A percentile compares a stretch with the other conserved stretches of the same genome.
These are phyloP conservation scores for Sphaerolaimus hirsutus DNA, from an alignment of 2,888 invertebrate species.

Conservation along the genomic window DNA sequence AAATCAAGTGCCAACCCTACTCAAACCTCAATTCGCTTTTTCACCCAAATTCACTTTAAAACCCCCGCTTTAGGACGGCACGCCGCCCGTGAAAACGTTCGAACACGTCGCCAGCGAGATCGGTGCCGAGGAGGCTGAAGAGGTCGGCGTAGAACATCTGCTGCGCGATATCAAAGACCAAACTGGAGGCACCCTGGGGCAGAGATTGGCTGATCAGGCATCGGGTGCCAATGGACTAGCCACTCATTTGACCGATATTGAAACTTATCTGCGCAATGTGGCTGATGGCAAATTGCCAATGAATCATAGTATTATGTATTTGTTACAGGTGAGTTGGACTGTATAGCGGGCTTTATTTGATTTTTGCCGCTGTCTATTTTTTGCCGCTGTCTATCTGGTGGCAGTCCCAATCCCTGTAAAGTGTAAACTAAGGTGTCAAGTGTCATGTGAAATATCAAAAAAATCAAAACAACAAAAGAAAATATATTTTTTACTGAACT, in stretches of 20 bases:
- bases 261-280: slow-evolving; percentile 57
- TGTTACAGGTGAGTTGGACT: slow-evolving; percentile 35
- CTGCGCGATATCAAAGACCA: slow-evolving; percentile 54
- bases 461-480: too few relatives aligned
- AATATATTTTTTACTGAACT: too few relatives aligned
- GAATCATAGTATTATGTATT: slow-evolving; percentile 93
- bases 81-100: slow-evolving; percentile 91
- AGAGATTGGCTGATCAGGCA: slow-evolving; percentile 82
- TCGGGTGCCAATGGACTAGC: slow-evolving; percentile 79
- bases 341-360: too few relatives aligned
- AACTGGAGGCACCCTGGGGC: slow-evolving; percentile 83
- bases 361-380: too few relatives aligned
- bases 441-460: too few relatives aligned
- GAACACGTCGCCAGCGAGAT: slow-evolving; percentile 99
- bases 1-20: too few relatives aligned
- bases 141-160: slow-evolving; percentile 96
- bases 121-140: slow-evolving; percentile 97
- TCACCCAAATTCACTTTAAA: too few relatives aligned
- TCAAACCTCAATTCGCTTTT: too few relatives aligned
- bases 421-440: too few relatives aligned
- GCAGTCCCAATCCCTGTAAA: too few relatives aligned
- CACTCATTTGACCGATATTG: slow-evolving; percentile 69
- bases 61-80: slow-evolving; percentile 61
- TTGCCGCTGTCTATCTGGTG: too few relatives aligned
- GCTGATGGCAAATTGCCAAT: slow-evolving; percentile 52